Evolutionary conservation across 2,797 vertebrate genomes (phyloP), one percentile per base, ranked within the genome.

Genomic region (Loriculus beryllinus): DNA sequence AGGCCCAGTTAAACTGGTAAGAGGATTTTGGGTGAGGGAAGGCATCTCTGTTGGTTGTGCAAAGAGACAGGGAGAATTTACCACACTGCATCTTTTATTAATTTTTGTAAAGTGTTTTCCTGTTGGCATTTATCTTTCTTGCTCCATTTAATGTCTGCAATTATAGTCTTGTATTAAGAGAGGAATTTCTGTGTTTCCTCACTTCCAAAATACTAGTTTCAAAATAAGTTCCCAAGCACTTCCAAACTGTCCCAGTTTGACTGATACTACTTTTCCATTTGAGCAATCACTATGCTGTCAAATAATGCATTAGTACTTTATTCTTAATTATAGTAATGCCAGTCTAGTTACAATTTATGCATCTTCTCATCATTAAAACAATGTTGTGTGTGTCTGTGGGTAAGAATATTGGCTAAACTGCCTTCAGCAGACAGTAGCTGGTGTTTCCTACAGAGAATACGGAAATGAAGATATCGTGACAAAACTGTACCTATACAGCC

Each of bases 301-400:
- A 82, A 67, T 77, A 79, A 35, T 35, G n/a, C 13, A 31, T 54
- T 60, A 67, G 10, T 65, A 12, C 35, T 80, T 92, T 62, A 49
- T 39, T 87, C 57, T 82, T 81, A 60, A 69, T 91, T 93, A 86
- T 77, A 71, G 72, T 56, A 33, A 48, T 63, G 33, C 70, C 31
- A 60, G 12, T 64, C 51, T 65, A 52, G n/a, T 79, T 84, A 18
- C 17, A 59, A 65, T 75, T 65, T 72, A 22, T 80, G 17, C 10
- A 42, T 71, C 37, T 64, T 78, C 40, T 56, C 33, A 71, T 15
- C 29, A 18, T 47, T 68, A 64, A 71, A 77, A 6, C 57, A 76
- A 63, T 57, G 25, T 20, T 31, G 7, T 7, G 1, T 25, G 13
- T 9, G 16, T 26, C 25, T 40, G 22, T 49, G 26, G 2, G 0